Conservation (phyloP, 2,888 invertebrate genomes). For the Tubulanus polymorphus region DNA sequence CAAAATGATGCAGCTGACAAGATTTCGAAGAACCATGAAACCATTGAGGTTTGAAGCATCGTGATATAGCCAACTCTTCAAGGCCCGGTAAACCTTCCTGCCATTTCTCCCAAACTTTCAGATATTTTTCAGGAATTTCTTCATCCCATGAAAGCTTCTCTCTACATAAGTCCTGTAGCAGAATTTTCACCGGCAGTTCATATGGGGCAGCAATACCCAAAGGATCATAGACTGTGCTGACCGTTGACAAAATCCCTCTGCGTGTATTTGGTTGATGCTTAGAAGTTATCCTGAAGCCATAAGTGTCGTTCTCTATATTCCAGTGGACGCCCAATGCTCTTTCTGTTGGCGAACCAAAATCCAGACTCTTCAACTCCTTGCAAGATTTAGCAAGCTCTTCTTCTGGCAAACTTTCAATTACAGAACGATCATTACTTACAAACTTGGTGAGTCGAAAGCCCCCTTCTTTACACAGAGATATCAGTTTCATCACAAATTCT, state of each 20-base stretch:
- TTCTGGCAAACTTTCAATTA: conserved; percentile 10
- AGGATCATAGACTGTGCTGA: conserved; percentile 17
- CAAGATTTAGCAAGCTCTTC: conserved; percentile 8
- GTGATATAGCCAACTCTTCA: conserved; percentile 7
- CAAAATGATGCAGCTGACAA: conserved; percentile 14
- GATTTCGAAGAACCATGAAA: conserved; percentile 9
- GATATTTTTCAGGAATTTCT: conserved; percentile 4
- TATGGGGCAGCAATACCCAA: conserved; percentile 15
- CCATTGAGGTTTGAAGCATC: conserved; percentile 11
- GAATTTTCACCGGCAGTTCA: conserved; percentile 8
- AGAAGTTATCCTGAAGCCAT: conserved; percentile 9
- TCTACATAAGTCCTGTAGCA: conserved; percentile 11
- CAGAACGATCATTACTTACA: conserved; percentile 3
- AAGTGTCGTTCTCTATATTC: conserved; percentile 9
- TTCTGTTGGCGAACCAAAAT: conserved; percentile 1
- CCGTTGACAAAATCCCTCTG: conserved; percentile 12
- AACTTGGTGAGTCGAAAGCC: conserved; percentile 11
- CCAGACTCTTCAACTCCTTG: conserved; percentile 2
- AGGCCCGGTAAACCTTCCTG: not conserved
- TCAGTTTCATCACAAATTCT: too few species aligned
- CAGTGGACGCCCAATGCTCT: conserved; percentile 12
- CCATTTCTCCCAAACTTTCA: conserved; percentile 2
- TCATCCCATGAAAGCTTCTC: conserved; percentile 12
- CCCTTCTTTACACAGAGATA: conserved; percentile 2
- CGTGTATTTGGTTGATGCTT: conserved; percentile 7